Evolutionary conservation across 2,888 invertebrate species (phyloP).

Genomic region (Arenicola marina): DNA sequence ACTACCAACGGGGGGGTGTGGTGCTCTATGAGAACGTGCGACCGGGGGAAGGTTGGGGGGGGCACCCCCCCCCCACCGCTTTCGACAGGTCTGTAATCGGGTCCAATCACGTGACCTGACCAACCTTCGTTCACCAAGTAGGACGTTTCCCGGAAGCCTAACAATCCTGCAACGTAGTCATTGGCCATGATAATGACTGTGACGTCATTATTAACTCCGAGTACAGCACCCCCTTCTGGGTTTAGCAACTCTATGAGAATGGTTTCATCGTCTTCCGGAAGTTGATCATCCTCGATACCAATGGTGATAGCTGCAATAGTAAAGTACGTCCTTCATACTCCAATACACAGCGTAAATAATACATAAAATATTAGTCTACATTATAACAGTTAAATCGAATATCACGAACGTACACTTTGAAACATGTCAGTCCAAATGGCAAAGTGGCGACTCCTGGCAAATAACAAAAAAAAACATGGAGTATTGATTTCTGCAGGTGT

Average conservation of each 20-base stretch:
- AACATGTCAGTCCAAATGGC: too few relatives aligned
- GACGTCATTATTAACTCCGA: conserved; percentile 36
- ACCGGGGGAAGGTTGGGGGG: too few relatives aligned
- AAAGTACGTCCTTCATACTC: neutral
- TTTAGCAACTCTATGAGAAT: conserved; percentile 45
- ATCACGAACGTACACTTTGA: too few relatives aligned
- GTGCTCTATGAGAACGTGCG: too few relatives aligned
- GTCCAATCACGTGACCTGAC: too few relatives aligned
- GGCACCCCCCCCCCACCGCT: too few relatives aligned
- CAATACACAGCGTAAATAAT: neutral
- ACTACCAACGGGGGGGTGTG: too few relatives aligned
- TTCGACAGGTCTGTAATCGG: too few relatives aligned
- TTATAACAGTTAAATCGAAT: conserved; percentile 3
- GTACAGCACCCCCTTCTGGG: conserved; percentile 48
- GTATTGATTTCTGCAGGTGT: too few relatives aligned
- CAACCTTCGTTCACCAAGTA: conserved; percentile 52
- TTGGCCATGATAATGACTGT: conserved; percentile 52
- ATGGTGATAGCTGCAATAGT: conserved; percentile 49
- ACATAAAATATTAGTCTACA: neutral
- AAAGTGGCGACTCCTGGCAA: too few relatives aligned
- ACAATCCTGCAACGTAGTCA: conserved; percentile 56
- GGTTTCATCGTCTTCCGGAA: conserved; percentile 51
- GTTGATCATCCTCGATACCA: conserved; percentile 50
- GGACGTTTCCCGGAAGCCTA: conserved; percentile 47
- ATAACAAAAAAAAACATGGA: too few relatives aligned